A percentile compares a stretch with the other conserved stretches of the same genome.
phyloP scores from a whole-genome alignment of 1,140 invertebrate species.

The Whitmania pigra region DNA sequence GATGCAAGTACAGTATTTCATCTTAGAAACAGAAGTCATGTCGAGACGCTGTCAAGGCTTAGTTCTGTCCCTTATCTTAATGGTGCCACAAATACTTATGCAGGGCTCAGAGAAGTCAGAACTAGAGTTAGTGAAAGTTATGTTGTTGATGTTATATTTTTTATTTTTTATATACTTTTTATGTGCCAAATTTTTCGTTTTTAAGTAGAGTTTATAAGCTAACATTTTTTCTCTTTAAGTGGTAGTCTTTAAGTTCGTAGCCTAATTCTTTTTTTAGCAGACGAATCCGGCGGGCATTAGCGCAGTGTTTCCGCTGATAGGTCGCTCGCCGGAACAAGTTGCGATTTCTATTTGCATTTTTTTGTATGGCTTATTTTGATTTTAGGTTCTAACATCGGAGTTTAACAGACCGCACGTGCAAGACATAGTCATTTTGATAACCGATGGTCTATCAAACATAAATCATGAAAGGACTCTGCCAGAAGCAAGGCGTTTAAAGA shows the following conservation, averaged over 20 bases:
- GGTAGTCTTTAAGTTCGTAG: neutral
- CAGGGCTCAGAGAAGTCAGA: constrained; percentile 10
- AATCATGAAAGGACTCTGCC: constrained; percentile 4
- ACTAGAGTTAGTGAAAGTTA: constrained; percentile 6
- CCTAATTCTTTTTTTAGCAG: neutral
- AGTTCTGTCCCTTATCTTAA: neutral
- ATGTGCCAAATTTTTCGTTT: neutral
- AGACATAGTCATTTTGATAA: constrained; percentile 10
- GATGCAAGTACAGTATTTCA: neutral
- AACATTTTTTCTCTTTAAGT: neutral
- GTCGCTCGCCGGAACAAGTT: no score
- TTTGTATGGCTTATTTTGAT: neutral
- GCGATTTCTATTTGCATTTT: neutral
- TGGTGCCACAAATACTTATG: constrained; percentile 16
- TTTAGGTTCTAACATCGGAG: neutral
- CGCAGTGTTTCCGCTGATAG: neutral
- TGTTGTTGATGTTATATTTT: constrained; percentile 6
- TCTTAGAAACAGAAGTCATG: neutral
- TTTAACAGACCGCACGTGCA: constrained; percentile 5
- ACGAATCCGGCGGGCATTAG: neutral
- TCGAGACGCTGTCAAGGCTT: neutral
- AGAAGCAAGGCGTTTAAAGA: constrained; percentile 18
- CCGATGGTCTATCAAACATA: constrained; percentile 17
- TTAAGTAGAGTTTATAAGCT: neutral
- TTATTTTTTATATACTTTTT: neutral